Conservation (phyloP, 1,140 invertebrate species). For the Galendromus occidentalis region DNA sequence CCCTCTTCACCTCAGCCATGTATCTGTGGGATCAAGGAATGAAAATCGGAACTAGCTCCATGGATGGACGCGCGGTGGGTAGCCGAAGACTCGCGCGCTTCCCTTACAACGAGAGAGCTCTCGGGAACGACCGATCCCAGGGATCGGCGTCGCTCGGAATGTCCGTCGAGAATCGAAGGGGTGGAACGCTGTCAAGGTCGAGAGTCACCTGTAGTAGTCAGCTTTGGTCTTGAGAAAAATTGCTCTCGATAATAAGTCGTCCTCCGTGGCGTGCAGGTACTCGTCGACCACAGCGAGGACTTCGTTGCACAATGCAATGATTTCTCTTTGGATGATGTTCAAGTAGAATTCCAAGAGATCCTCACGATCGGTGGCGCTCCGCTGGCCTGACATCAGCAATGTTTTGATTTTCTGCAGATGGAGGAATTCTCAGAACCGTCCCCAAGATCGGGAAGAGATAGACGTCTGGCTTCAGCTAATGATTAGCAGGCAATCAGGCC, state of each 20-base stretch:
- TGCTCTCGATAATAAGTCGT: background rate
- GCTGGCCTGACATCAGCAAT: background rate
- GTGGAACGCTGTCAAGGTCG: too few relatives aligned
- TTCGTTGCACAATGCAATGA: background rate
- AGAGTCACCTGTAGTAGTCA: background rate
- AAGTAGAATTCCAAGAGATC: background rate
- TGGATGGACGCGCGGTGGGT: too few relatives aligned
- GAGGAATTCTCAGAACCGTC: too few relatives aligned
- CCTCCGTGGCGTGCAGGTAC: background rate
- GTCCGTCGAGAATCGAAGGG: too few relatives aligned
- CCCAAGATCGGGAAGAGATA: too few relatives aligned
- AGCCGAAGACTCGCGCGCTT: too few relatives aligned
- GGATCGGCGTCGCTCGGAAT: too few relatives aligned
- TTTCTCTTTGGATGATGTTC: background rate
- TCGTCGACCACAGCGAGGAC: background rate
- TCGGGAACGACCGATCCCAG: too few relatives aligned
- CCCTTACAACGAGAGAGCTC: too few relatives aligned
- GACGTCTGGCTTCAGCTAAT: too few relatives aligned
- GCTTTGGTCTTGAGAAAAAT: conserved; percentile 9
- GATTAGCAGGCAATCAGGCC: too few relatives aligned
- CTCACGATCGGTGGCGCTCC: background rate
- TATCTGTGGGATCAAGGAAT: background rate
- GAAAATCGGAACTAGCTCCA: too few relatives aligned
- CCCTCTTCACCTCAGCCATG: background rate
- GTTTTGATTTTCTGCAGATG: background rate